Evolutionary conservation across 2,797 vertebrate genomes (phyloP), one percentile per base, ranked within the genome.

Genomic region (Cryptoblepharus egeriae): DNA sequence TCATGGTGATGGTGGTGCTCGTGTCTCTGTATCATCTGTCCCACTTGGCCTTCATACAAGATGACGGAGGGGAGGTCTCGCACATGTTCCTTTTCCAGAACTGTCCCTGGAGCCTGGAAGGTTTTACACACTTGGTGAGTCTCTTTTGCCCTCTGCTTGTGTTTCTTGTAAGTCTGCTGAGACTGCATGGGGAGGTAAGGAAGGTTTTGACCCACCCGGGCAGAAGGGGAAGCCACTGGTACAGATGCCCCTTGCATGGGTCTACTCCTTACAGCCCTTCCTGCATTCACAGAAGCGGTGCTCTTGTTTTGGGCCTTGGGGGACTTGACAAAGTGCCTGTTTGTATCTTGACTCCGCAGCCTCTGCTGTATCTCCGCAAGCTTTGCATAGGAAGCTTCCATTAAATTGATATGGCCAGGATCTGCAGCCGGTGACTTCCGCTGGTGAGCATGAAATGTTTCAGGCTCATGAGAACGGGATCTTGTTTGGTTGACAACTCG

Each of bases 1-100:
- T 99, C 98, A 0, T 99, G 98, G 87, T 99, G 98, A 88, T 99
- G 98, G 91, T 99, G 98, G 76, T 99, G 98, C 90, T 99, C 98
- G 0, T 99, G 98, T 92, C 98, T 97, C 95, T 99, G 98, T 92
- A 99, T 96, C 91, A 99, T 96, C 87, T 98, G 98, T 69, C 97
- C 97, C 81, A 97, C 95, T 81, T 97, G 97, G 75, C 97, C 97
- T 87, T 99, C 98, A 4, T 98, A 99, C 18, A 98, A 95, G 93
- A 98, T 91, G 86, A 98, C 93, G 0, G 97, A 95, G n/a, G 98
- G 98, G 87, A 98, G 95, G 92, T 99, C 97, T 92, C 96, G 95
- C 87, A 97, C 95, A 1, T 98, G 98, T 77, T 98, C 98, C 89
- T 98, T 98, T 93, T 98, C 98, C 89, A 97, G 84, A 86, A 96